Evolutionary conservation across 2,888 invertebrate species (phyloP).

Genomic region (Drosophila rellima): DNA sequence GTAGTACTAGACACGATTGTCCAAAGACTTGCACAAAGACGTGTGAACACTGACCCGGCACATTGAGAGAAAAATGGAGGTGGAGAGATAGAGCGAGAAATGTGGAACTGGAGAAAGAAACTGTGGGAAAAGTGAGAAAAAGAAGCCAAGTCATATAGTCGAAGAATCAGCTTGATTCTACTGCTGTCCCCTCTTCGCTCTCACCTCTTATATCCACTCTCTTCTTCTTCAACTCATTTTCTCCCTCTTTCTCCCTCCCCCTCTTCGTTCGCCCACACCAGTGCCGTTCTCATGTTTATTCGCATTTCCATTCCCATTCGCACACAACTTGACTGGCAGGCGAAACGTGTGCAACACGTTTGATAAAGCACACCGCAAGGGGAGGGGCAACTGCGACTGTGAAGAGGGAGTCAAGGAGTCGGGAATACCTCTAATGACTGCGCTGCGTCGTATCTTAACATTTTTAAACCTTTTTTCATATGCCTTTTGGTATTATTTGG

Average conservation of each 20-base stretch:
- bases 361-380: slow-evolving; percentile 31
- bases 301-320: slow-evolving; percentile 53
- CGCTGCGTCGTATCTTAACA: slow-evolving; percentile 54
- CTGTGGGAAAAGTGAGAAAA: not conserved
- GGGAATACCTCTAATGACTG: slow-evolving; percentile 63
- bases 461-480: slow-evolving; percentile 48
- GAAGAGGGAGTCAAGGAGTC: not conserved
- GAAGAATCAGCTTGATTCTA: slow-evolving; percentile 13
- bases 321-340: slow-evolving; percentile 57
- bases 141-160: slow-evolving; percentile 17
- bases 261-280: slow-evolving; percentile 3
- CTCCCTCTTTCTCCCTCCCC: not conserved
- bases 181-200: not conserved
- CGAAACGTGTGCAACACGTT: slow-evolving; percentile 76
- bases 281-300: slow-evolving; percentile 52
- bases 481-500: slow-evolving; percentile 55
- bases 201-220: not conserved
- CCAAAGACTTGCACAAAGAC: slow-evolving; percentile 53
- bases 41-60: slow-evolving; percentile 63
- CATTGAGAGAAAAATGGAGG: not conserved
- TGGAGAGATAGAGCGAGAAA: not conserved
- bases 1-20: slow-evolving; percentile 50
- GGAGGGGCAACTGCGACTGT: not conserved
- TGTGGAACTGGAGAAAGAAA: not conserved
- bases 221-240: slow-evolving; percentile 1